Evolutionary conservation across 1,140 invertebrate genomes (phyloP).

Genomic region (Brachionus rubens): DNA sequence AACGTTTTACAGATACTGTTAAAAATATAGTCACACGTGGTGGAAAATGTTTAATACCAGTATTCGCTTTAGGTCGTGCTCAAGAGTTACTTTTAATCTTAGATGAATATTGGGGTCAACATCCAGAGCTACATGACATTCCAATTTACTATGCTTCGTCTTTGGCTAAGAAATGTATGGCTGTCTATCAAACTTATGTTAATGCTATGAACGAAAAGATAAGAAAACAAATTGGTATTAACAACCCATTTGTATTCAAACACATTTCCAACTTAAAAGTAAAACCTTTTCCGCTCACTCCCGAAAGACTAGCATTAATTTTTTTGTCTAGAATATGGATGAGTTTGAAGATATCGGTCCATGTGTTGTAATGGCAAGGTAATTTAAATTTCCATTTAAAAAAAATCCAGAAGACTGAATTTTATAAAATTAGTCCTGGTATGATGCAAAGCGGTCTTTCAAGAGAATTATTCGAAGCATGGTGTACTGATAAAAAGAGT

Average conservation of each 20-base stretch:
- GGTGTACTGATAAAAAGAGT: slow-evolving; percentile 96
- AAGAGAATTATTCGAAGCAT: slow-evolving; percentile 93
- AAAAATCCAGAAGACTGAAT: background rate
- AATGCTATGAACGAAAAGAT: slow-evolving; percentile 99
- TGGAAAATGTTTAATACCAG: slow-evolving; percentile 93
- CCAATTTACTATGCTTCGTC: slow-evolving; percentile 99
- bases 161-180: slow-evolving; percentile 98
- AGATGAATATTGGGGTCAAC: slow-evolving; percentile 96
- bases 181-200: slow-evolving; percentile 98
- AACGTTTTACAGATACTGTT: slow-evolving; percentile 86
- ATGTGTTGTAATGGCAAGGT: slow-evolving; percentile 88
- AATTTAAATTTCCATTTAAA: background rate
- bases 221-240: slow-evolving; percentile 87
- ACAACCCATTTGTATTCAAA: slow-evolving; percentile 98
- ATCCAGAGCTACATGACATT: slow-evolving; percentile 96
- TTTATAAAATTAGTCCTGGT: slow-evolving; percentile 71
- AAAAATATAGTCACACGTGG: slow-evolving; percentile 92
- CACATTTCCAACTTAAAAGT: slow-evolving; percentile 97
- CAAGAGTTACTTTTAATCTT: slow-evolving; percentile 73
- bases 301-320: background rate
- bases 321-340: slow-evolving; percentile 76
- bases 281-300: too few species aligned
- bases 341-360: slow-evolving; percentile 99
- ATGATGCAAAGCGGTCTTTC: slow-evolving; percentile 99
- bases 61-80: slow-evolving; percentile 94